Base-by-base conservation (phyloP, 2,888 invertebrate species). In the Drosophila silvestris region DNA sequence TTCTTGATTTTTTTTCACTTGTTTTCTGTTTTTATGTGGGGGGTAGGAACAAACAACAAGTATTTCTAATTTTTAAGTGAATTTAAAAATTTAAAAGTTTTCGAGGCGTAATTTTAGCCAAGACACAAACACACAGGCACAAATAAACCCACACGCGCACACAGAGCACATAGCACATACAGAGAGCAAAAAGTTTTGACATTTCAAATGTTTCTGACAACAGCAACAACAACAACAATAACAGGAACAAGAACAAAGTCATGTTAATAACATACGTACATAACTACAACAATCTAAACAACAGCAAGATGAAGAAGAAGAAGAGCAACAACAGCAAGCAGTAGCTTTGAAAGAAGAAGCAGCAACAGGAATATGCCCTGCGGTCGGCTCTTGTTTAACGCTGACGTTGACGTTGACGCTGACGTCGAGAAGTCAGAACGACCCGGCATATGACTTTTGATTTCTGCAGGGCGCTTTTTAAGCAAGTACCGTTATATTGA, bases 201-300 rank as follows among this genome's bases (percentile, higher is more conserved):
- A 86, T 86, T 88, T 86, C 88, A 90, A 88, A 86, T 90, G 88
- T 90, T 85, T 82, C 72, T 85, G 88, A 90, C 85, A 88, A 85
- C 76, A 87, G 74, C 79, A 44, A 2, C 39, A 35, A 5, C 35
- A 5, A 12, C 41, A 44, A 22, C 9, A 32, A 9, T 6, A 47
- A 47, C 47, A 47, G 7, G 4, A 47, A 90, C 90, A 90, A 85
- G 67, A 87, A 74, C 72, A 79, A 64, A 60, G 74, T 59, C 70
- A 79, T 82, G 76, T 89, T 90, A 82, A 87, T 88, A 85, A 87
- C 77, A 57, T 82, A 89, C 64, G 73, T 72, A 74, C 39, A 47
- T 57, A 47, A 71, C 67, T 83, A 67, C 70, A 73, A 41, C 70
- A 77, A 56, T 58, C 65, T 50, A 44, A 73, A 30, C 19, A 37